These are phyloP conservation scores for Beris chalybata DNA, from an alignment of 2,888 invertebrate species.

Conservation along the genomic window DNA sequence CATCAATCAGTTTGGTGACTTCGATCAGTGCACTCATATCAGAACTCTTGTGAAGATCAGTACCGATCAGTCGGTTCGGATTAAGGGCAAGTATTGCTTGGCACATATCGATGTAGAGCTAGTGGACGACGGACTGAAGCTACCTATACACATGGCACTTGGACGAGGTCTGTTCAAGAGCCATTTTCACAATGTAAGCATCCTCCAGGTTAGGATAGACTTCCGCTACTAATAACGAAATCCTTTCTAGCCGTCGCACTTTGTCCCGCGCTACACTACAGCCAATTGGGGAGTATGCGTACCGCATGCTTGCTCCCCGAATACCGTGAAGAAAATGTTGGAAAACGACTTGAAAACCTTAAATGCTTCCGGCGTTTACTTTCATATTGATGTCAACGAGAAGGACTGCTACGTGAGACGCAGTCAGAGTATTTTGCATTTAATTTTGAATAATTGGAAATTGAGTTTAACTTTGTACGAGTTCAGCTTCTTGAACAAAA, in stretches of 20 bases:
- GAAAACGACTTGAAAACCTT: conserved; percentile 64
- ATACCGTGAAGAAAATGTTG: conserved; percentile 59
- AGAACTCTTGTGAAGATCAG: conserved; percentile 63
- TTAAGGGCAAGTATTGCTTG: conserved; percentile 71
- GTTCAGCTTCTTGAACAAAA: neutral
- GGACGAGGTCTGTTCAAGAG: conserved; percentile 67
- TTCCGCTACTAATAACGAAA: conserved; percentile 2
- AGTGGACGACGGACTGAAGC: conserved; percentile 61
- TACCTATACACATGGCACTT: conserved; percentile 67
- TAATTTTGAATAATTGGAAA: conserved; percentile 51
- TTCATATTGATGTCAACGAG: conserved; percentile 61
- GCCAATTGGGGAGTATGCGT: conserved; percentile 73
- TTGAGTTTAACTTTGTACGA: conserved; percentile 59
- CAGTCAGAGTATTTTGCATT: conserved; percentile 45
- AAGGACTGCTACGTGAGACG: conserved; percentile 64
- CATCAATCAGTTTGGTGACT: conserved; percentile 72
- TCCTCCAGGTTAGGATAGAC: neutral
- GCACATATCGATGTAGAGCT: conserved; percentile 67
- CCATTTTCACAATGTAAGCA: conserved; percentile 64
- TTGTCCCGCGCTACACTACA: conserved; percentile 71
- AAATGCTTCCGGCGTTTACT: conserved; percentile 62
- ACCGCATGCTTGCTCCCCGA: conserved; percentile 65
- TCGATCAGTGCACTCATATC: conserved; percentile 66
- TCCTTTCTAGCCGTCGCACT: conserved; percentile 67
- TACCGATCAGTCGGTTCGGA: conserved; percentile 62